Base-by-base conservation (phyloP, 35 echinoderm and acorn worm genomes). In the Hemicentrotus pulcherrimus region DNA sequence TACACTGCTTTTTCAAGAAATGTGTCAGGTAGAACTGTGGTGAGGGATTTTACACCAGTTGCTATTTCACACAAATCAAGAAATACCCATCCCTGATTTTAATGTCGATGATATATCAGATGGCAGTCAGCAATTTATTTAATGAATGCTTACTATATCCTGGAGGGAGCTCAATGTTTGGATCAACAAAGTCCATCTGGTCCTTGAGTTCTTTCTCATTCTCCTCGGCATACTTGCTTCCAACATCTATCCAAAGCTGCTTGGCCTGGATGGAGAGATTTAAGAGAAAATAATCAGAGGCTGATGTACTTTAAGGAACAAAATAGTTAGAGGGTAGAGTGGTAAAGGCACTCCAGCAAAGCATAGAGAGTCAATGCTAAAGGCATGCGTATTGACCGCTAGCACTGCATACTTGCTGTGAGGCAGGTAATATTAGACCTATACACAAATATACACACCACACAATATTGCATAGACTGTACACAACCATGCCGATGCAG, bases 181-280 rank as follows among this genome's bases (percentile, higher is more conserved):
- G 48, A 30, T 55, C 65, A n/a, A 91, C 94, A 95, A 97, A 99
- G 95, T 99, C 94, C 95, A 99, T 95, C 55, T 99, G 95, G 86
- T 99, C 97, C 91, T 99, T 99, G 9, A 99, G 94, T 47, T 99
- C 98, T 41, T 99, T 95, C 65, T 99, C 97, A 96, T 99, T 99
- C 70, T 99, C 98, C 52, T 97, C 86, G 50, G 89, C 94, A 45
- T 99, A 99, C 88, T 99, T 99, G 15, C 60, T 61, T 46, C 98
- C 98, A 94, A 97, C 91, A 86, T 97, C 96, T 60, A 95, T 71
- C 98, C 98, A 99, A 7, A 99, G 95, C 95, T 96, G 58, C 33
- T 93, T 88, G 24, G 98, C 98, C 98, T 99, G 88, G 16, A 24
- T 65, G 3, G 65, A 5, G 28, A n/a, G 28, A 78, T 28, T 78